phyloP scores from a whole-genome alignment of 2,797 vertebrate species.

The Somateria mollissima region DNA sequence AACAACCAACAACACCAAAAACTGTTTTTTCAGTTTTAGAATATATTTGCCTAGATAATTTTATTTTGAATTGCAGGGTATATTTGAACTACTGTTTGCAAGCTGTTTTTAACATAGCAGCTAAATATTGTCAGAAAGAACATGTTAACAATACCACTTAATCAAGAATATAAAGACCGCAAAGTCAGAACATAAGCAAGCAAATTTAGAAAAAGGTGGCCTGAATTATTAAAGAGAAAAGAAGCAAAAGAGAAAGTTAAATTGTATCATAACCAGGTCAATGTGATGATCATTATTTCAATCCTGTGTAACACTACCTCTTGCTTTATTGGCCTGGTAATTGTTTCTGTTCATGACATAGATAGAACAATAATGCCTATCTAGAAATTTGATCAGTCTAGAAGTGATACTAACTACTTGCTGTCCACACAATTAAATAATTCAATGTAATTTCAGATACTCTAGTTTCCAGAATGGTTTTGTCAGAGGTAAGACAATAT shows the following conservation, averaged over 20 bases:
- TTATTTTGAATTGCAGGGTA: background rate
- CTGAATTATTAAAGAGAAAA: constrained; percentile 86
- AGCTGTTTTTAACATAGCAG: constrained; percentile 17
- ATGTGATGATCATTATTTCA: constrained; percentile 81
- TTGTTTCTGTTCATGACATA: constrained; percentile 86
- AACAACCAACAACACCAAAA: background rate
- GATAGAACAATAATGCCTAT: constrained; percentile 83
- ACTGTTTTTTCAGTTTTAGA: background rate
- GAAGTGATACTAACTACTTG: constrained; percentile 88
- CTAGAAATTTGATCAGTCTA: constrained; percentile 88
- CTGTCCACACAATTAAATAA: constrained; percentile 91
- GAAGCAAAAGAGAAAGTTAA: constrained; percentile 74
- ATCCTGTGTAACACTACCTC: constrained; percentile 78
- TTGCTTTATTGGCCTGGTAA: constrained; percentile 82
- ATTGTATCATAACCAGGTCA: constrained; percentile 88
- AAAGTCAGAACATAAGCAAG: constrained; percentile 2
- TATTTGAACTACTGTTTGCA: constrained; percentile 21
- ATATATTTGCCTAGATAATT: background rate
- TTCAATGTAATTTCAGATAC: constrained; percentile 95
- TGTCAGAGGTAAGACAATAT: constrained; percentile 66
- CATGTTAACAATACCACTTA: constrained; percentile 10
- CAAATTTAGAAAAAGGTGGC: constrained; percentile 17
- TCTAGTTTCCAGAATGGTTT: constrained; percentile 82
- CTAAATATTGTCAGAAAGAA: constrained; percentile 6
- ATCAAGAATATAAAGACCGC: background rate